These are phyloP conservation scores for Haliclona indistincta DNA, from an alignment of 37 sponge, comb jelly and placozoan species.

Conservation along the genomic window DNA sequence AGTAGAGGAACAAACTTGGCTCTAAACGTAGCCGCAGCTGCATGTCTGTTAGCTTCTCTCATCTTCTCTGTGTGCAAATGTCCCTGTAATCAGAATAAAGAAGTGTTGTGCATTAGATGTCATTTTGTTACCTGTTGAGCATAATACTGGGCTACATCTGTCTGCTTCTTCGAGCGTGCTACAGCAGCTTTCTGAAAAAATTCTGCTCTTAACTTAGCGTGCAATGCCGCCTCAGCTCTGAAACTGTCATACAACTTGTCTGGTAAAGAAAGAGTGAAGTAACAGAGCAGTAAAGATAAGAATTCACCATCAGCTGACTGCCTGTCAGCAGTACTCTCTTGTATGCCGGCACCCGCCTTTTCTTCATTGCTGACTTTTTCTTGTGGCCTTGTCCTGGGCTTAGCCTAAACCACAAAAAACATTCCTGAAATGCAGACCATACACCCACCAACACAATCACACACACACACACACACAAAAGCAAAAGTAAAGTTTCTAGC, in stretches of 20 bases:
- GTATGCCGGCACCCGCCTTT: no score
- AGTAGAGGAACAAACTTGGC: conserved; percentile 53
- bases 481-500: no score
- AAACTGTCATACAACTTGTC: conserved; percentile 49
- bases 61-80: conserved; percentile 71
- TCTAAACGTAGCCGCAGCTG: conserved; percentile 47
- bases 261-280: no score
- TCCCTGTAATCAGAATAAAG: conserved; percentile 57
- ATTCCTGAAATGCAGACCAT: no score
- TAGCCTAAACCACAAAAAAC: no score
- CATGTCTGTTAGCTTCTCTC: conserved; percentile 75
- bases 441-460: no score
- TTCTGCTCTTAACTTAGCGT: conserved; percentile 71
- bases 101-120: background rate
- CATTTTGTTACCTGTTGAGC: conserved; percentile 59
- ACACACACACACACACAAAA: no score
- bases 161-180: conserved; percentile 59
- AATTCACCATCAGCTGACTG: no score
- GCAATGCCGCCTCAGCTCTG: conserved; percentile 84
- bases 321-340: no score
- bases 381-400: no score
- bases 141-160: conserved; percentile 55
- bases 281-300: no score
- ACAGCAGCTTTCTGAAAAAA: conserved; percentile 76
- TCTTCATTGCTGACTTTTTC: no score